A percentile compares a stretch with the other conserved stretches of the same genome.
These are phyloP conservation scores for Homarus americanus DNA, from an alignment of 1,140 invertebrate genomes.

Conservation along the genomic window DNA sequence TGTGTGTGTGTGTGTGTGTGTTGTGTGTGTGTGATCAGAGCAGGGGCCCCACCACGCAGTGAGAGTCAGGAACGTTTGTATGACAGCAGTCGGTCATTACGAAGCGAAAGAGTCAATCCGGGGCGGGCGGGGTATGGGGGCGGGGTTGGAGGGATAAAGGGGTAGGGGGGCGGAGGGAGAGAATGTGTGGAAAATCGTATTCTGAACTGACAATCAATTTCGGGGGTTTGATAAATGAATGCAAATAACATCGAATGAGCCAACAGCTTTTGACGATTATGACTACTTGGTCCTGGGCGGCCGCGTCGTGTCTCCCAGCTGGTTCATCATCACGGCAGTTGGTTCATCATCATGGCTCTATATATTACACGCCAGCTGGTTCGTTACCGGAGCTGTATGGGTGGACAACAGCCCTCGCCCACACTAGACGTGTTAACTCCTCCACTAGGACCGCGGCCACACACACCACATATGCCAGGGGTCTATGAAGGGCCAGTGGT, in stretches of 20 bases:
- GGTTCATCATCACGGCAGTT: not conserved
- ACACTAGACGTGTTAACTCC: no score
- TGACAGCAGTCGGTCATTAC: conserved; percentile 27
- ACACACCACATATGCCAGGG: no score
- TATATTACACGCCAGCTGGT: not conserved
- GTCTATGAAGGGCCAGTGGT: no score
- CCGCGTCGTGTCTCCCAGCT: not conserved
- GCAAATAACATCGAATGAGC: conserved; percentile 48
- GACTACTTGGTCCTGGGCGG: not conserved
- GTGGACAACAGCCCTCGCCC: no score
- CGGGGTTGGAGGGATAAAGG: no score
- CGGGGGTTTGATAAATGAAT: conserved; percentile 61
- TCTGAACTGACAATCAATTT: conserved; percentile 64
- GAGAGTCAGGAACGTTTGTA: not conserved
- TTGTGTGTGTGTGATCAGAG: conserved; percentile 15
- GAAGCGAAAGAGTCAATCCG: no score
- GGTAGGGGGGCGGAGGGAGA: no score
- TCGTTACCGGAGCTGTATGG: not conserved
- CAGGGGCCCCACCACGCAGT: no score
- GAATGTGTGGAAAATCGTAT: conserved; percentile 35
- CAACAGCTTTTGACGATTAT: conserved; percentile 42
- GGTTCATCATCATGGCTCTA: not conserved
- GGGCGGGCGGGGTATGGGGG: no score
- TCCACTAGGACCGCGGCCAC: no score
- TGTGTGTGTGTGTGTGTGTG: no score